Percentiles rank a stretch among this genome's conserved stretches.
phyloP scores from a whole-genome alignment of 2,797 vertebrate species.

The Notamacropus eugenii region DNA sequence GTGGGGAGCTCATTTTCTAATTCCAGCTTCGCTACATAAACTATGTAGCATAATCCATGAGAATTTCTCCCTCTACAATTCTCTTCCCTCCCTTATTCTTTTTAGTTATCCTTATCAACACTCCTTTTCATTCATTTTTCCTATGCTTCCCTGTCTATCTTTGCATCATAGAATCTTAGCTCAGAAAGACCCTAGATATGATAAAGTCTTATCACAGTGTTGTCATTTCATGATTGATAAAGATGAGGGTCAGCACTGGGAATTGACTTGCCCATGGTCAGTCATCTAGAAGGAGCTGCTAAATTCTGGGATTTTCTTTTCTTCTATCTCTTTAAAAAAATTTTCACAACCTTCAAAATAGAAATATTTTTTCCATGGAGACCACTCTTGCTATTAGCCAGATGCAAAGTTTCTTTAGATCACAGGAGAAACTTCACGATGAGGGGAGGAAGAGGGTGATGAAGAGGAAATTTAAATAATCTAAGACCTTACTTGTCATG shows the following conservation, averaged over 20 bases:
- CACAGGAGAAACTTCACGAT: neutral
- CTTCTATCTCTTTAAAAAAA: neutral
- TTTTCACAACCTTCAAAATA: neutral
- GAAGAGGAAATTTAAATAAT: conserved; percentile 1
- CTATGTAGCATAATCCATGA: neutral
- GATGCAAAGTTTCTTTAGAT: neutral
- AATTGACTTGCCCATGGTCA: neutral
- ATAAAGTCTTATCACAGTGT: neutral
- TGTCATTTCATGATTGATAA: neutral
- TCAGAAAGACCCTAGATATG: neutral
- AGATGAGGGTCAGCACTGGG: neutral
- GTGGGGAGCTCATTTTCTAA: conserved; percentile 34
- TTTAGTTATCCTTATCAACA: neutral
- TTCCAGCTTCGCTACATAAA: neutral
- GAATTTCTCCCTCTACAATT: conserved; percentile 32
- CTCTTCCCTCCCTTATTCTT: neutral
- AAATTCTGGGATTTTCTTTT: conserved; percentile 21
- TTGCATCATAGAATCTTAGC: neutral
- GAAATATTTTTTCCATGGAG: conserved; percentile 42
- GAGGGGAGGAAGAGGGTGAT: neutral
- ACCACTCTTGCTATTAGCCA: neutral
- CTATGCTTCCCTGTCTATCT: neutral
- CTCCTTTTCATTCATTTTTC: neutral
- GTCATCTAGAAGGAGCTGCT: neutral
- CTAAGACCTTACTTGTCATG: neutral